Evolutionary conservation across 37 sponge, comb jelly and placozoan species (phyloP).

Genomic region (Diacarnus erythraeanus): DNA sequence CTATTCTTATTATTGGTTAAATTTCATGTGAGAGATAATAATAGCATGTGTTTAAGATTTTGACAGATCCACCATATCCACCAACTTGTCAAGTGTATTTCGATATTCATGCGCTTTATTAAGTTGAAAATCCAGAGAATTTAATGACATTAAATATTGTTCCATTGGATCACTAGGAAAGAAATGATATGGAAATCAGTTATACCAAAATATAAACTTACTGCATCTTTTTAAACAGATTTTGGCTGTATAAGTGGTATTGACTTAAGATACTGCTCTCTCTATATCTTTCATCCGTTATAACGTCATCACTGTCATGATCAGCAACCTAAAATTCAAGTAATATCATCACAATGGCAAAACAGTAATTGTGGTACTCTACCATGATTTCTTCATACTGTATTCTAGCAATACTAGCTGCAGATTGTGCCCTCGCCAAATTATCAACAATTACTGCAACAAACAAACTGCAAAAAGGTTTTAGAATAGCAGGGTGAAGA

Average conservation of each 20-base stretch:
- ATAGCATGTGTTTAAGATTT: no score
- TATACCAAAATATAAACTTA: no score
- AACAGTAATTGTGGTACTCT: no score
- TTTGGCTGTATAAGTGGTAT: no score
- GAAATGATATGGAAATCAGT: neutral
- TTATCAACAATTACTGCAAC: slow-evolving; percentile 95
- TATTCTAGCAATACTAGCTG: slow-evolving; percentile 47
- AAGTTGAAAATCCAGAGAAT: slow-evolving; percentile 51
- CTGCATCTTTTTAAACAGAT: no score
- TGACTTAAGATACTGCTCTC: no score
- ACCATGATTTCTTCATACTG: neutral
- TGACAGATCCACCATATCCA: slow-evolving; percentile 64
- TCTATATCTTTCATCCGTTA: neutral
- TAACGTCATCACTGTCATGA: no score
- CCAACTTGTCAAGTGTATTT: slow-evolving; percentile 45
- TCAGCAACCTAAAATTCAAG: no score
- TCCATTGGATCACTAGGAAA: neutral
- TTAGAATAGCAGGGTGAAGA: no score
- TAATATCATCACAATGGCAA: no score
- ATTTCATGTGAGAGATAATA: no score
- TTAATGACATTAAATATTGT: neutral
- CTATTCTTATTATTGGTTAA: no score
- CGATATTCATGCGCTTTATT: slow-evolving; percentile 15
- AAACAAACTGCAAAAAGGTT: slow-evolving; percentile 65
- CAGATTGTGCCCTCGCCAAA: slow-evolving; percentile 65